These are phyloP conservation scores for Rhogogaster chlorosoma DNA, from an alignment of 2,888 invertebrate species.

Conservation along the genomic window DNA sequence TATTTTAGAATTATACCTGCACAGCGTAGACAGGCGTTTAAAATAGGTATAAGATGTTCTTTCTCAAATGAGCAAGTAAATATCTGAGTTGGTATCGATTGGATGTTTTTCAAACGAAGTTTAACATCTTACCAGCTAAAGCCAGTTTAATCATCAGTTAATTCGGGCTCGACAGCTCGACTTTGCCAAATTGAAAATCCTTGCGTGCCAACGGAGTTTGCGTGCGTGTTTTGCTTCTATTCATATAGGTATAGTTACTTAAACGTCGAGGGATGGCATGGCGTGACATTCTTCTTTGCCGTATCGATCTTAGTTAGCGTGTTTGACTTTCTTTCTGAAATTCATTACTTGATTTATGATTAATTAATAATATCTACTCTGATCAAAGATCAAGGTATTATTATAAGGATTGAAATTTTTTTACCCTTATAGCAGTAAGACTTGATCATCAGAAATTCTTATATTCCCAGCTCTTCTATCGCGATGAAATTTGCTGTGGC, in stretches of 20 bases:
- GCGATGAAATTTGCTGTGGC: background rate
- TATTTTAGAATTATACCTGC: background rate
- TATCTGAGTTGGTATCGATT: background rate
- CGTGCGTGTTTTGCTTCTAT: slow-evolving; percentile 36
- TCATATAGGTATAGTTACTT: slow-evolving; percentile 30
- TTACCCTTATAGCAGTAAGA: background rate
- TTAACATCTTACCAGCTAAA: background rate
- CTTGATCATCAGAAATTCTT: background rate
- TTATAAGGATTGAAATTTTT: background rate
- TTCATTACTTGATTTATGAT: slow-evolving; percentile 47
- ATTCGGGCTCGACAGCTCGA: slow-evolving; percentile 41
- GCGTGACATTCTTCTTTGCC: slow-evolving; percentile 42
- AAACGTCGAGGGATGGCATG: slow-evolving; percentile 41
- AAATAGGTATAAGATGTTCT: background rate
- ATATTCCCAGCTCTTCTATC: background rate
- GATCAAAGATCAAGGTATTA: slow-evolving; percentile 36
- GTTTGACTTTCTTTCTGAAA: slow-evolving; percentile 34
- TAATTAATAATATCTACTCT: slow-evolving; percentile 40
- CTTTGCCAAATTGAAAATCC: slow-evolving; percentile 44
- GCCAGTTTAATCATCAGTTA: slow-evolving; percentile 30
- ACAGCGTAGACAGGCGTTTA: background rate
- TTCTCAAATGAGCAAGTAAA: background rate
- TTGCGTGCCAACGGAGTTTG: slow-evolving; percentile 19
- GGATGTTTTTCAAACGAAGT: background rate
- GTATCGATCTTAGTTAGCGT: slow-evolving; percentile 35